Evolutionary conservation across 1,140 invertebrate genomes (phyloP), one percentile per base, ranked within the genome.

Genomic region (Pygmarrhopalites habei): DNA sequence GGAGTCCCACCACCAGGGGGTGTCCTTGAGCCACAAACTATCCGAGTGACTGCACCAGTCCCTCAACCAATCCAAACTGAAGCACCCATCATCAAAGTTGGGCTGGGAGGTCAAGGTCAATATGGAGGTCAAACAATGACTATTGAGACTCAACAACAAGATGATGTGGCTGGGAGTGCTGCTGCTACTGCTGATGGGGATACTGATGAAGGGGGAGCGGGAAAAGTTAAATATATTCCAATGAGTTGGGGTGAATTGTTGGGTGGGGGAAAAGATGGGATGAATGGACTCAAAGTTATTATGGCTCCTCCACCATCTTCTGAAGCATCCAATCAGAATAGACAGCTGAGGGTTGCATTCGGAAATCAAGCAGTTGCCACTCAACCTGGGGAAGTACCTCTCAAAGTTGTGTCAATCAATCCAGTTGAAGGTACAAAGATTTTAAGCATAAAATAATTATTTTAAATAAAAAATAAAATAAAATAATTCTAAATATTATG

Each of bases 341-440:
- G 53, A 28, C 53, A 56, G 21, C 53, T 56, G 4, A 28, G 53
- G 5, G 30, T 56, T 10, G 53, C 53, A 14, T 56, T 56, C 25
- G 53, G 53, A 23, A 41, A 56, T 26, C 53, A 56, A 21, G 4
- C 53, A 3, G 53, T 41, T 7, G 21, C 25, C 3, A 19, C 53
- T 10, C 2, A 39, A 21, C 53, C 53, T 12, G 53, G 53, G 12
- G 53, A 56, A 39, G 21, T 39, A 2, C 53, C 53, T 5, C 30
- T 56, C 10, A 56, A 56, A 41, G 35, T 56, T 35, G 4, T 56
- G 30, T 35, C 28, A 5, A 56, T 56, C 7, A 39, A 56, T 35
- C 53, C 53, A 32, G 53, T 56, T 10, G 53, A 30, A 12, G 53
- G n/a, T n/a, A n/a, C n/a, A n/a, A n/a, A n/a, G n/a, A n/a, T n/a